Percentiles rank a stretch among this genome's conserved stretches.
Evolutionary conservation across 2,888 invertebrate genomes (phyloP).

Genomic region (Apantesis nais): DNA sequence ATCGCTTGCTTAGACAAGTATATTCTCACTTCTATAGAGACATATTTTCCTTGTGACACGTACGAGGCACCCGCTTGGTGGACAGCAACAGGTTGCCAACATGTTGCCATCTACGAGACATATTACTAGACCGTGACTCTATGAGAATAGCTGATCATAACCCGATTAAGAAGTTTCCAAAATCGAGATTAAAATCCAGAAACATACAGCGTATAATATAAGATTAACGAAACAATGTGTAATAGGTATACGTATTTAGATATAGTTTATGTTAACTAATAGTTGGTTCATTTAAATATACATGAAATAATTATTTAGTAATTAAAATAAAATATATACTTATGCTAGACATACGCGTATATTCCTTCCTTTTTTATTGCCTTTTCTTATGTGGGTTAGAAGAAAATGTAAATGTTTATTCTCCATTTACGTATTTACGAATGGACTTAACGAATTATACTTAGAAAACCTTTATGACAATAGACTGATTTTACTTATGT

Average conservation of each 20-base stretch:
- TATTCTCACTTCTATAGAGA: too few species aligned
- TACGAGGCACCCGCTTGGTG: neutral
- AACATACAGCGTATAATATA: neutral
- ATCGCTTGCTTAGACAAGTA: neutral
- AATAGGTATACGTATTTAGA: neutral
- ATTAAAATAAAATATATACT: too few species aligned
- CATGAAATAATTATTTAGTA: neutral
- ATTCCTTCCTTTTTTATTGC: too few species aligned
- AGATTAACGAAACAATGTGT: neutral
- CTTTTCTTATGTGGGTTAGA: too few species aligned
- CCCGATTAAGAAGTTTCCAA: neutral
- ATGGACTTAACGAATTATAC: neutral
- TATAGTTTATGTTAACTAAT: neutral
- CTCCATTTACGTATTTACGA: too few species aligned
- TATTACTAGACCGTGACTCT: neutral
- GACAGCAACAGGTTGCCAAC: neutral
- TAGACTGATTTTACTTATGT: neutral
- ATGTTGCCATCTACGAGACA: neutral
- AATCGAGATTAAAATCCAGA: neutral
- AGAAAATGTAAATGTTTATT: too few species aligned
- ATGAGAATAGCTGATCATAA: neutral
- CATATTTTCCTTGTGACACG: too few species aligned
- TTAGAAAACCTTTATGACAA: neutral
- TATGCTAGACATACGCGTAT: too few species aligned
- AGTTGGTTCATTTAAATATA: neutral